These are phyloP conservation scores for Chionomys nivalis DNA, from an alignment of 2,113 vertebrate species.

Conservation along the genomic window DNA sequence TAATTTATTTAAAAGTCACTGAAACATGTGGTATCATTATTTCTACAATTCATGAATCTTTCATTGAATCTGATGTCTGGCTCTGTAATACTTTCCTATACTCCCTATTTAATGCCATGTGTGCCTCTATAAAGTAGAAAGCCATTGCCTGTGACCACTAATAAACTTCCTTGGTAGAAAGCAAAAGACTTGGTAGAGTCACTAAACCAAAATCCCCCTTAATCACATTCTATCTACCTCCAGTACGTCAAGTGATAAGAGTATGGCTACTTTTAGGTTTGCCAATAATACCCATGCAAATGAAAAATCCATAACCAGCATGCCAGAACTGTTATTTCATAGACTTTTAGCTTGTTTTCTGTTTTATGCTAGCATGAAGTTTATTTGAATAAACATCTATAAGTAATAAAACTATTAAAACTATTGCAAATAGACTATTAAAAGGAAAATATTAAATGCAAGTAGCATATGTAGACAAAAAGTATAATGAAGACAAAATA, in stretches of 20 bases:
- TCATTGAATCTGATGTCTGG: conserved; percentile 29
- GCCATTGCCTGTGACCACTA: neutral
- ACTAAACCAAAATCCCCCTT: neutral
- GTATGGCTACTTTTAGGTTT: neutral
- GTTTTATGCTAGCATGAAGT: neutral
- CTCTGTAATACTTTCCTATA: neutral
- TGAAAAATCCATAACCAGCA: conserved; percentile 28
- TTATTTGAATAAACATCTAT: conserved; percentile 46
- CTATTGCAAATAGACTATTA: neutral
- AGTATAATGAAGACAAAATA: neutral
- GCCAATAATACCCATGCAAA: neutral
- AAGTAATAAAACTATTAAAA: conserved; percentile 29
- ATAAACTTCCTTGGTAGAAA: conserved; percentile 49
- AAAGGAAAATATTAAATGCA: conserved; percentile 24
- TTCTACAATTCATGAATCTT: conserved; percentile 21
- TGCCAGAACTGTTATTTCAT: conserved; percentile 18
- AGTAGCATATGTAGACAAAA: neutral
- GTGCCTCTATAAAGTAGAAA: conserved; percentile 38
- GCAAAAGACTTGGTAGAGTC: neutral
- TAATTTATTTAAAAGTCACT: neutral
- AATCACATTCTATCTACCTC: neutral
- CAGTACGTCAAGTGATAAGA: conserved; percentile 3
- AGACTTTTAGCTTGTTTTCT: neutral
- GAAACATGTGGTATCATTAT: neutral
- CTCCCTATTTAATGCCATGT: conserved; percentile 18